These are phyloP conservation scores for Lasiommata megera DNA, from an alignment of 2,888 invertebrate genomes.

Conservation along the genomic window DNA sequence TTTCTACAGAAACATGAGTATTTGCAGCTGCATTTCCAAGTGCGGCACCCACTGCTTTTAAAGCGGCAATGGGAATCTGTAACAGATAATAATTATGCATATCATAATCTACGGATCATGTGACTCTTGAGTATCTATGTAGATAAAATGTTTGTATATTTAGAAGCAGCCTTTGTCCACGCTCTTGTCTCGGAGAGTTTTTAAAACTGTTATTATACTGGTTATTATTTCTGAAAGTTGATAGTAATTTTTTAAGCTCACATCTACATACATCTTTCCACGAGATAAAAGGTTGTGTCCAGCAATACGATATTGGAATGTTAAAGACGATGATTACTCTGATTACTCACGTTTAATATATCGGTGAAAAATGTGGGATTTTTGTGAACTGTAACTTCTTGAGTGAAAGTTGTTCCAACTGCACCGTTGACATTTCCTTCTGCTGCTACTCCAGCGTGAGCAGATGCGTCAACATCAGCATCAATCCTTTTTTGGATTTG, in stretches of 20 bases:
- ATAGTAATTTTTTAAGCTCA: too few species aligned
- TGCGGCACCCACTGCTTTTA: constrained; percentile 83
- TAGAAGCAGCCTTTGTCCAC: too few species aligned
- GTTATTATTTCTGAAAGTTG: too few species aligned
- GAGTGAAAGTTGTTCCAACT: constrained; percentile 46
- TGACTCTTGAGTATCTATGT: too few species aligned
- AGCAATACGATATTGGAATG: too few species aligned
- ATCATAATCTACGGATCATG: too few species aligned
- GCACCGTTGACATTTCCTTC: constrained; percentile 34
- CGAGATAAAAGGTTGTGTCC: too few species aligned
- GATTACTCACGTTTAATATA: constrained; percentile 82
- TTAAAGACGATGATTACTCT: too few species aligned
- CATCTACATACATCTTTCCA: too few species aligned
- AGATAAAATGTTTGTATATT: too few species aligned
- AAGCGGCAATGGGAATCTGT: constrained; percentile 84
- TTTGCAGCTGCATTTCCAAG: constrained; percentile 75
- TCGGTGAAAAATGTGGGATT: constrained; percentile 80
- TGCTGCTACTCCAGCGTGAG: constrained; percentile 37
- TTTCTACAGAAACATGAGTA: constrained; percentile 67
- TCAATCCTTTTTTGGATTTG: constrained; percentile 60
- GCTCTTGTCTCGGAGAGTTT: too few species aligned
- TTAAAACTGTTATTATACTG: too few species aligned
- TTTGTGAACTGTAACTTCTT: constrained; percentile 51
- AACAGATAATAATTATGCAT: constrained; percentile 43
- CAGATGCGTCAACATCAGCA: constrained; percentile 47